These are phyloP conservation scores for Mystacornis crossleyi DNA, from an alignment of 2,113 vertebrate genomes.

Conservation along the genomic window DNA sequence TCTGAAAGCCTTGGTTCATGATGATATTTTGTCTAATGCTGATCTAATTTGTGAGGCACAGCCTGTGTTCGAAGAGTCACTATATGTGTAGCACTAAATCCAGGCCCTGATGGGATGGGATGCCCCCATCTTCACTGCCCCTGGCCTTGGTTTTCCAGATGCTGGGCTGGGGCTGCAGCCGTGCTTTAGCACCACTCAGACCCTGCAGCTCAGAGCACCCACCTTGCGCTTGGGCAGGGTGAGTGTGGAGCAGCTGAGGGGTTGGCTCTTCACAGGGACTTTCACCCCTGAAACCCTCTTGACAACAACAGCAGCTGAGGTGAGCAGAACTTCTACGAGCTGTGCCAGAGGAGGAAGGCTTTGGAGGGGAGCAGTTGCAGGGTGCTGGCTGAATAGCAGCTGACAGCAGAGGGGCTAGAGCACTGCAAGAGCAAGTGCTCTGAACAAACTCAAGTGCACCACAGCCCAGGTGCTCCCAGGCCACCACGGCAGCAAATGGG, in stretches of 20 bases:
- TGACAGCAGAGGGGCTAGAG: neutral
- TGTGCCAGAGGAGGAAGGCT: accelerated
- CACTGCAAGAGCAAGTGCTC: accelerated
- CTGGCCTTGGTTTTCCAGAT: neutral
- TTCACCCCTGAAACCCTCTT: neutral
- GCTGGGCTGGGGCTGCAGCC: neutral
- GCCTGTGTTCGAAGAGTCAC: accelerated
- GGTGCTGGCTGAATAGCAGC: neutral
- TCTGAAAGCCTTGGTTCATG: neutral
- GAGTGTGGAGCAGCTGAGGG: neutral
- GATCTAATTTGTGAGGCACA: neutral
- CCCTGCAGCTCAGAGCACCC: neutral
- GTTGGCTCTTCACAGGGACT: neutral
- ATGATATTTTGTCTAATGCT: neutral
- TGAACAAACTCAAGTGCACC: neutral
- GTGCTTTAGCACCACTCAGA: accelerated
- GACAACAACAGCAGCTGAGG: neutral
- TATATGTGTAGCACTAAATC: neutral
- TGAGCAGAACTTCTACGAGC: accelerated
- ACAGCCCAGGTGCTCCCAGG: neutral
- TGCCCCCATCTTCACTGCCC: neutral
- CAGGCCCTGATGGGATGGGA: neutral
- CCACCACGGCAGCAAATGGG: neutral
- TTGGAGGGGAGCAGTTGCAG: neutral
- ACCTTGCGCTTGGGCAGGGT: neutral